Evolutionary conservation across 2,797 vertebrate genomes (phyloP).

Genomic region (Scyliorhinus canicula): DNA sequence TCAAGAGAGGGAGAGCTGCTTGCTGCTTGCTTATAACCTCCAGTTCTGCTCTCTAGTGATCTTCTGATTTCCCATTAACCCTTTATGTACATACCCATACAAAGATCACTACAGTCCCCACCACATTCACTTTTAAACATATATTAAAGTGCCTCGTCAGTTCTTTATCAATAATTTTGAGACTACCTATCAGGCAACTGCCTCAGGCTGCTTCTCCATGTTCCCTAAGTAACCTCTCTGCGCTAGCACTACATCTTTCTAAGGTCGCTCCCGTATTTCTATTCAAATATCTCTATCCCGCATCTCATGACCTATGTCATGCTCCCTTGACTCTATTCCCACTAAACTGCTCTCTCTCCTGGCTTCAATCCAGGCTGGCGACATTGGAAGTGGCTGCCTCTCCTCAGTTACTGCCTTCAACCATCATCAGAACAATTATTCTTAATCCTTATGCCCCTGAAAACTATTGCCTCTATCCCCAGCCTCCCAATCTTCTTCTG

Average conservation of each 20-base stretch:
- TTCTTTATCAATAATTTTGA: background rate
- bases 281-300: too few species aligned
- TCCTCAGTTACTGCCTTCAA: background rate
- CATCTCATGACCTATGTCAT: background rate
- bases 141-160: background rate
- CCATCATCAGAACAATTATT: background rate
- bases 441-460: background rate
- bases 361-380: background rate
- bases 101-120: too few species aligned
- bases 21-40: too few species aligned
- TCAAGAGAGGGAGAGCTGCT: too few species aligned
- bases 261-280: background rate
- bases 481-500: background rate
- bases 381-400: background rate
- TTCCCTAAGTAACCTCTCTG: background rate
- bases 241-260: background rate
- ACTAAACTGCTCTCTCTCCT: background rate
- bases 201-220: background rate
- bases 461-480: background rate
- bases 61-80: too few species aligned
- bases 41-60: too few species aligned
- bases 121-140: background rate
- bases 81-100: too few species aligned
- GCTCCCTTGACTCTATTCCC: background rate
- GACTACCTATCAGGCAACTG: background rate